Evolutionary conservation across 2,113 vertebrate genomes (phyloP).

Genomic region (Capra hircus): DNA sequence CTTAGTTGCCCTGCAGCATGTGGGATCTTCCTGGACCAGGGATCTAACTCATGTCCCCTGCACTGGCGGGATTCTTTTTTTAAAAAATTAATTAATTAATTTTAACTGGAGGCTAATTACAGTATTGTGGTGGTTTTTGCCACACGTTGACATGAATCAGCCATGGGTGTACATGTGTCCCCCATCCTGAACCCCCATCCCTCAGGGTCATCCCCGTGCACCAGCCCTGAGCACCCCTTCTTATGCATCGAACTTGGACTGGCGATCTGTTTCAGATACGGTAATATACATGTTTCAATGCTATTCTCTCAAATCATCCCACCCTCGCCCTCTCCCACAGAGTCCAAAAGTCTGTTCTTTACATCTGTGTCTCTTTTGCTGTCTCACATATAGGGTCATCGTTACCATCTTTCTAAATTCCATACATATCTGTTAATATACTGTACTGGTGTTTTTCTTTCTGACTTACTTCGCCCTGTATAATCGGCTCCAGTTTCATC

Average conservation of each 20-base stretch:
- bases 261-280: accelerated
- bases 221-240: background rate
- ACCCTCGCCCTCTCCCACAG: accelerated
- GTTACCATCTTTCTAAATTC: background rate
- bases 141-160: background rate
- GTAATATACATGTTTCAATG: background rate
- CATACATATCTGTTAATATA: background rate
- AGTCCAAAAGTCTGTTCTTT: background rate
- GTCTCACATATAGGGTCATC: background rate
- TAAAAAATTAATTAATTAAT: background rate
- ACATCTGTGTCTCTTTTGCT: background rate
- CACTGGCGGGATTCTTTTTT: background rate
- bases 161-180: background rate
- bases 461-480: background rate
- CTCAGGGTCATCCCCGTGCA: background rate
- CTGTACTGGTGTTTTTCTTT: background rate
- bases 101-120: background rate
- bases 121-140: background rate
- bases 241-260: background rate
- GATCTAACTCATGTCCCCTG: background rate
- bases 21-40: background rate
- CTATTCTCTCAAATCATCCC: background rate
- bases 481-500: background rate
- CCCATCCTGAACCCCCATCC: background rate
- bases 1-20: background rate